Evolutionary conservation across 2,888 invertebrate species (phyloP), one percentile per base, ranked within the genome.

Genomic region (Melinopterus prodromus): DNA sequence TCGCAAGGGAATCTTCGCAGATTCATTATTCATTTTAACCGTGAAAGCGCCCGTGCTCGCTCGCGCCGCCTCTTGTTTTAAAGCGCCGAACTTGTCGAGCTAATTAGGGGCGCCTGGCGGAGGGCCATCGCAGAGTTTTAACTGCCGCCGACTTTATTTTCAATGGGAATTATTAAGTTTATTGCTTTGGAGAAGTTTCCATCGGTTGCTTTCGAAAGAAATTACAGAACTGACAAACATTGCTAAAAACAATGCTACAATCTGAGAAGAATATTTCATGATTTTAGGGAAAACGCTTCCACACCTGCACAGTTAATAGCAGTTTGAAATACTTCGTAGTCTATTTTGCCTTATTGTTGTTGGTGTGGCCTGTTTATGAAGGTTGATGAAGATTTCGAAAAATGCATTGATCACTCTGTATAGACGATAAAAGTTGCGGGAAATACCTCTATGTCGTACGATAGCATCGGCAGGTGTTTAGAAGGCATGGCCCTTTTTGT

Each of bases 11-110:
- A 74, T 74, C 74, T 74, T 74, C 74, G 26, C 74, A 37, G 74
- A 74, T 81, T 81, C 79, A 81, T 81, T 81, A 79, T 79, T 81
- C 81, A 81, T 81, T 79, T 81, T 74, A 74, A 74, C 74, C 74
- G 74, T 74, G 37, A 74, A 74, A 74, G 74, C 74, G 74, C 74
- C 12, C 9, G 53, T 9, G 53, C 53, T 7, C 53, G 1, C 53
- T 53, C 53, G 9, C 53, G 53, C 53, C 53, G 3, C 74, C 74
- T 35, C 74, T 74, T 74, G 74, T 74, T 36, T 74, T 74, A 74
- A 74, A 74, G 74, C 74, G 74, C n/a, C 74, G 26, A 74, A 74
- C 36, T 74, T 74, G 74, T 74, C 35, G 74, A 74, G 74, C 74
- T 74, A 74, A 74, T 74, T 74, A 74, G 74, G 74, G 36, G 7